Base-by-base conservation (phyloP, 2,888 invertebrate genomes). In the Venusia cambrica region DNA sequence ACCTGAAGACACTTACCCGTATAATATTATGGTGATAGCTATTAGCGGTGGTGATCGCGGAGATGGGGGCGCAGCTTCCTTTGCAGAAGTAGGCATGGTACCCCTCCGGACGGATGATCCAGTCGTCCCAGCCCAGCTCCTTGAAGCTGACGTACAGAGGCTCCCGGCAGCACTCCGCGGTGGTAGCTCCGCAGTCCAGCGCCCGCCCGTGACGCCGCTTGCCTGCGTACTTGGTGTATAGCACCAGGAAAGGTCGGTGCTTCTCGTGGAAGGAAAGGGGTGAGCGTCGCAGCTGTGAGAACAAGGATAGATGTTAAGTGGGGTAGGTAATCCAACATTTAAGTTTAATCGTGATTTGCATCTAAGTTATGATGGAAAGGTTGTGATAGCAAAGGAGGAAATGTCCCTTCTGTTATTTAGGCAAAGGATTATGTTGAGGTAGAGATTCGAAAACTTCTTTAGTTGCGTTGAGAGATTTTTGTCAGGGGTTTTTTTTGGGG, bases 21-120 rank as follows among this genome's bases (percentile, higher is more conserved):
- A 95, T 89, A 51, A 95, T 88, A 56, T 92, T 90, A 68, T 92
- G 92, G 69, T 96, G 94, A 52, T 91, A 74, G 32, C 72, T 83
- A 25, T 69, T 73, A 0, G 79, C 67, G 79, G 89, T 44, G 0
- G 94, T 89, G 5, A 94, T 88, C 1, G 93, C 92, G 0, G 93
- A 91, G 13, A 93, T 91, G 0, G 92, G 90, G 0, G 91, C 88
- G 62, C 96, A 96, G 8, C 91, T 91, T 0, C 96, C 96, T 35
- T 93, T 92, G 65, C 96, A 96, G 79, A 95, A 96, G 72, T 95
- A 95, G 0, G 96, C 96, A 57, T 95, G 92, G 71, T 96, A 96
- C 1, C 94, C 95, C 5, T 89, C 87, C 0, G 96, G 96, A 48
- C 91, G 89, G 45, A 96, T 90, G 39, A 96, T 95, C 96, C 96